Conservation (phyloP, 2,113 vertebrate species). For the Hyaena hyaena region DNA sequence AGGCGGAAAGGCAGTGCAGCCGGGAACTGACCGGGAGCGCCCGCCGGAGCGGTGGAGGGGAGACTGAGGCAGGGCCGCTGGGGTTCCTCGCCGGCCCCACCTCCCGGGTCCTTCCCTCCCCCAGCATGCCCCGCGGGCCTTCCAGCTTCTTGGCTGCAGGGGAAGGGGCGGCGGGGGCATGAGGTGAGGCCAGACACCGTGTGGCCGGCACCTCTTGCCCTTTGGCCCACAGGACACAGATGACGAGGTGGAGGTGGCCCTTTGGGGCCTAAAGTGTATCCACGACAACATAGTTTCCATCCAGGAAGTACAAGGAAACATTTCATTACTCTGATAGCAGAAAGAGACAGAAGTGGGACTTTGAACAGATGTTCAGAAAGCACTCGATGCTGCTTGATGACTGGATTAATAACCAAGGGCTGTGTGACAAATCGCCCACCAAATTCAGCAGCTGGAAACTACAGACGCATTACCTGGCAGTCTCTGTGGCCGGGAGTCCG, state of each 20-base stretch:
- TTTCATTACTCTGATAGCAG: no score
- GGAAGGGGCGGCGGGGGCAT: no score
- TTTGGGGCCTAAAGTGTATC: not conserved
- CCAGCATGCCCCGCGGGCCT: accelerated
- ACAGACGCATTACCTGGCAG: not conserved
- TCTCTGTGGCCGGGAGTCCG: not conserved
- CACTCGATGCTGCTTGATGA: not conserved
- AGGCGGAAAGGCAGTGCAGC: not conserved
- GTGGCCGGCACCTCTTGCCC: not conserved
- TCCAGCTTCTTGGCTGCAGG: not conserved
- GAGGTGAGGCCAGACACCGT: not conserved
- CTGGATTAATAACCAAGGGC: not conserved
- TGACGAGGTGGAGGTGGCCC: not conserved
- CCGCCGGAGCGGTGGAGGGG: not conserved
- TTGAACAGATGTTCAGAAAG: not conserved
- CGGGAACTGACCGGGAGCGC: not conserved
- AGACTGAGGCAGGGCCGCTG: not conserved
- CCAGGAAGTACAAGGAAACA: not conserved
- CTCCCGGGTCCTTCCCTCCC: not conserved
- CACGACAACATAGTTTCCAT: accelerated
- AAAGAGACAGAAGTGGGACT: not conserved
- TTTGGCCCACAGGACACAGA: not conserved
- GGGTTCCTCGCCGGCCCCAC: not conserved
- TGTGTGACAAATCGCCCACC: not conserved
- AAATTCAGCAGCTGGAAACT: not conserved